Conservation (phyloP, 2,113 vertebrate genomes). For the Leiothrix lutea region DNA sequence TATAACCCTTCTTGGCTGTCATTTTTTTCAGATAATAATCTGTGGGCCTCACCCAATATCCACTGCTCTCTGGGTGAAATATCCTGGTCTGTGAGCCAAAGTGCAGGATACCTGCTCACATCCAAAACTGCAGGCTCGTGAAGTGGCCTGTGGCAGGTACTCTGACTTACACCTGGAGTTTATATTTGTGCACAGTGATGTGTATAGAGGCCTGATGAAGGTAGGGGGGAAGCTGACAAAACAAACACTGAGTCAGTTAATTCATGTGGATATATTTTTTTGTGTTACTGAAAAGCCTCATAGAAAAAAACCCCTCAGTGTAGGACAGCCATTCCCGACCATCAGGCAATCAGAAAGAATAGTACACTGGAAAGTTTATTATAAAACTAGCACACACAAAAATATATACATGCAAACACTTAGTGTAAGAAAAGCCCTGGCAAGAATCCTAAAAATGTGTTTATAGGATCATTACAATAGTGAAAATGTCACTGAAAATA, state of each 20-base stretch:
- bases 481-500: neutral
- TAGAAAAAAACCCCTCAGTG: neutral
- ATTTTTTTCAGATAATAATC: neutral
- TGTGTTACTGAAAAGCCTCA: neutral
- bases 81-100: neutral
- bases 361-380: neutral
- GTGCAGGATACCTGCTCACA: neutral
- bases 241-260: neutral
- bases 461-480: neutral
- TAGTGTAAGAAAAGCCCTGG: neutral
- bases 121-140: neutral
- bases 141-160: neutral
- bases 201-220: neutral
- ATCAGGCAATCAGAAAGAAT: neutral
- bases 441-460: neutral
- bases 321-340: neutral
- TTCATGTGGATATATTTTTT: neutral
- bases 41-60: neutral
- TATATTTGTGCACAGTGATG: neutral
- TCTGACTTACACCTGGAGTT: neutral
- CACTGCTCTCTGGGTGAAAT: neutral
- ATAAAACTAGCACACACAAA: neutral
- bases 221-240: neutral
- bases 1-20: neutral
- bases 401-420: neutral